These are phyloP conservation scores for Tragelaphus buxtoni DNA, from an alignment of 2,113 vertebrate species.

Conservation along the genomic window DNA sequence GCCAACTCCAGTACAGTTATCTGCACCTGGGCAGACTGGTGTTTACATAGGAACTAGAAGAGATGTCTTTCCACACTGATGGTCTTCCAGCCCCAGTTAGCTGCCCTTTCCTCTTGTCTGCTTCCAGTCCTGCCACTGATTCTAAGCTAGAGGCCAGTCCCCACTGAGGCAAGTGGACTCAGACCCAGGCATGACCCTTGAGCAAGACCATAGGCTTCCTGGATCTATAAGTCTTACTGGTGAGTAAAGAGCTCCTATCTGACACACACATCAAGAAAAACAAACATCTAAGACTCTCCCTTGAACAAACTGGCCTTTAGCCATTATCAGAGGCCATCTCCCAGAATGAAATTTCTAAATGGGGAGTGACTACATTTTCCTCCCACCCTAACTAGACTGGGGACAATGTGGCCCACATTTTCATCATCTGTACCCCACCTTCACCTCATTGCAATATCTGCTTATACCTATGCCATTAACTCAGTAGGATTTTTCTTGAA, in stretches of 20 bases:
- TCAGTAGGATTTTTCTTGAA: background rate
- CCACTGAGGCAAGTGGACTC: background rate
- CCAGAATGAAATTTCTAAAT: background rate
- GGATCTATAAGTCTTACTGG: accelerated
- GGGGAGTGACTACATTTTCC: accelerated
- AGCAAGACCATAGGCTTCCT: background rate
- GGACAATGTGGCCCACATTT: accelerated
- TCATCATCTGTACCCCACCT: accelerated
- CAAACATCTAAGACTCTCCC: background rate
- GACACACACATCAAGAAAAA: background rate
- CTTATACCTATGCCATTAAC: background rate
- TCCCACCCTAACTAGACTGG: accelerated
- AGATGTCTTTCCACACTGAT: background rate
- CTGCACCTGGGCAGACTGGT: background rate
- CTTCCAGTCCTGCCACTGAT: background rate
- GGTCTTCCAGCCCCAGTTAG: accelerated
- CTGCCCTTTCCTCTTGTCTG: background rate
- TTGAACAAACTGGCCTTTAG: too few species aligned
- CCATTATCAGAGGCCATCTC: background rate
- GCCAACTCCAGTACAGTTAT: background rate
- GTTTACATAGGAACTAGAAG: accelerated
- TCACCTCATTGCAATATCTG: background rate
- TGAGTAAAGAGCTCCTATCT: background rate
- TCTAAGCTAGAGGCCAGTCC: background rate
- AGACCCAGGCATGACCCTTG: accelerated